These are phyloP conservation scores for Thunnus albacares DNA, from an alignment of 2,797 vertebrate species.

Conservation along the genomic window DNA sequence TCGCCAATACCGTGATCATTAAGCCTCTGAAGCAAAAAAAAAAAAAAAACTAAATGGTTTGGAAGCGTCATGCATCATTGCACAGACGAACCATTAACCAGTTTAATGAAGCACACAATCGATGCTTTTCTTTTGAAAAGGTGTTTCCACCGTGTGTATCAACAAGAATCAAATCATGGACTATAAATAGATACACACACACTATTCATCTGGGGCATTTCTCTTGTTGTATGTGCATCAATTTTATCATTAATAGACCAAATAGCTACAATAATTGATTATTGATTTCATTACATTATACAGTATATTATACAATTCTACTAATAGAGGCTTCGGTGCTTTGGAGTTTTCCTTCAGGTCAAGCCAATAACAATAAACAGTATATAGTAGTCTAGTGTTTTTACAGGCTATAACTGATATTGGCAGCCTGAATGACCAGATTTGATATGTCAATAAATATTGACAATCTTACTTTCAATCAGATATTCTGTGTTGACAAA, in stretches of 20 bases:
- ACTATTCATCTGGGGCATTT: neutral
- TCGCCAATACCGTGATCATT: slow-evolving; percentile 30
- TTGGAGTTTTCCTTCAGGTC: neutral
- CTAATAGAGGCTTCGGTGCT: neutral
- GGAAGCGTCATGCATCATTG: slow-evolving; percentile 11
- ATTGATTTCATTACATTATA: neutral
- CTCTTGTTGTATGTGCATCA: neutral
- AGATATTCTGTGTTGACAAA: slow-evolving; percentile 15
- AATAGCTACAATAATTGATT: neutral
- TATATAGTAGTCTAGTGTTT: neutral
- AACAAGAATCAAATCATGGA: slow-evolving; percentile 14
- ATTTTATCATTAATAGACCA: neutral
- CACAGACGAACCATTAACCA: slow-evolving; percentile 26
- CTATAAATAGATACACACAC: neutral
- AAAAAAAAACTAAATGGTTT: slow-evolving; percentile 4
- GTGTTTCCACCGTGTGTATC: neutral
- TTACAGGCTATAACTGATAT: slow-evolving; percentile 9
- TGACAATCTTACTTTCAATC: slow-evolving; percentile 13
- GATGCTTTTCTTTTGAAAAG: neutral
- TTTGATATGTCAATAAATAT: slow-evolving; percentile 34
- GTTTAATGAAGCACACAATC: slow-evolving; percentile 36
- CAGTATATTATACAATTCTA: neutral
- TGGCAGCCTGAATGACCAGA: too few relatives aligned
- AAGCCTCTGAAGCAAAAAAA: slow-evolving; percentile 15
- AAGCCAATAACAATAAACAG: neutral